Evolutionary conservation across 2,888 invertebrate species (phyloP), one percentile per base, ranked within the genome.

Genomic region (Drosophila gaucha): DNA sequence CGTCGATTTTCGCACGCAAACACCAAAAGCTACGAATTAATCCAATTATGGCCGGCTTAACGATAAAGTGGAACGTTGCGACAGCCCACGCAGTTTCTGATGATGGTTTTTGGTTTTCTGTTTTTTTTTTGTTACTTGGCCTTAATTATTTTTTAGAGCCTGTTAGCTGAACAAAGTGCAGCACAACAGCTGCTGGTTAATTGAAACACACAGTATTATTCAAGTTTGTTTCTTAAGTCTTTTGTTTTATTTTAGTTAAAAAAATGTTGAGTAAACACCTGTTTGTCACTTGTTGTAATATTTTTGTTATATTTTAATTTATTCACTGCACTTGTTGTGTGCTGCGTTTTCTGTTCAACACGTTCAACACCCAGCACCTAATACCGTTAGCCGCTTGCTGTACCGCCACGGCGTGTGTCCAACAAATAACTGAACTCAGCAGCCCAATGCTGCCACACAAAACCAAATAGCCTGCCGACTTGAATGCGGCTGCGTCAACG

Each of bases 381-480:
- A 35, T 73, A 79, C 75, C 80, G 86, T 79, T 78, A 74, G 78
- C 70, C 74, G 73, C 79, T 65, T 71, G 75, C 69, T 79, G 85
- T 86, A 89, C 89, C 89, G 74, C 60, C 66, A 74, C 83, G 86
- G 75, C 74, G 80, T 80, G 74, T 84, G 86, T 86, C 82, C 90
- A 85, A 87, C 86, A 73, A 83, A 80, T 85, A 86, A 90, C 90
- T 90, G 88, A 89, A 84, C 71, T 72, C 78, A 76, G 74, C 80
- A 75, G 73, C 75, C 70, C 80, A 88, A 80, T 86, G 89, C 73
- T 77, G 86, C 78, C 69, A 79, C 89, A 90, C 86, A 90, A 90
- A 89, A 89, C 74, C 85, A 82, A 83, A 85, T 69, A 62, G 71
- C 39, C 60, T 65, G 58, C 64, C 62, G 57, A 69, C 69, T 69